Percentiles rank a stretch among this genome's conserved stretches.
Evolutionary conservation across 2,888 invertebrate species (phyloP).

Genomic region (Drosophila basisetae): DNA sequence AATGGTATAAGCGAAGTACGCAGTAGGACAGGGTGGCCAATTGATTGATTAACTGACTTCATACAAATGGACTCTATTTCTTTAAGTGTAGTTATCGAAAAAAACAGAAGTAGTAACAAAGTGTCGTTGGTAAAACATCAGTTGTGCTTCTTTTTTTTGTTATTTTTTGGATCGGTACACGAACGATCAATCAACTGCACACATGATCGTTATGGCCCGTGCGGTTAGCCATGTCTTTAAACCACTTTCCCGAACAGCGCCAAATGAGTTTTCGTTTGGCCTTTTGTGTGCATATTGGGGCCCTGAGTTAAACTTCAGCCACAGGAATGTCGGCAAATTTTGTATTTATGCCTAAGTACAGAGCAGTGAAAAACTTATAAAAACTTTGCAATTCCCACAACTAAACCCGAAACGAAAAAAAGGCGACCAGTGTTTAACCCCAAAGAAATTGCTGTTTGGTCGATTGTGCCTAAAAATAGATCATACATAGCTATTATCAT

Average conservation of each 20-base stretch:
- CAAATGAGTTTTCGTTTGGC: conserved; percentile 42
- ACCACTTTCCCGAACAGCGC: conserved; percentile 52
- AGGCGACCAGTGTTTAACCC: conserved; percentile 56
- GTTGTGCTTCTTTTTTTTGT: conserved; percentile 4
- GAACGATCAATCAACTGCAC: conserved; percentile 70
- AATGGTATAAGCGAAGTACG: not conserved
- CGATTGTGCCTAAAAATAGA: conserved; percentile 59
- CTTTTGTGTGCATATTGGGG: conserved; percentile 33
- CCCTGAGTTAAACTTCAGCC: conserved; percentile 25
- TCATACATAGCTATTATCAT: conserved; percentile 41
- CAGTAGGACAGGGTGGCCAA: not conserved
- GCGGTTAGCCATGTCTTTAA: conserved; percentile 62
- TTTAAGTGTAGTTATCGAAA: conserved; percentile 23
- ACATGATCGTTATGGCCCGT: conserved; percentile 37
- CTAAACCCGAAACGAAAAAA: conserved; percentile 19
- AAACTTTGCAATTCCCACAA: conserved; percentile 52
- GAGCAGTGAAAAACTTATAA: conserved; percentile 17
- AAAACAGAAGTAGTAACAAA: conserved; percentile 29
- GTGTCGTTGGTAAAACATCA: conserved; percentile 41
- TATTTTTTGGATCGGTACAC: conserved; percentile 43
- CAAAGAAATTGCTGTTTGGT: conserved; percentile 23
- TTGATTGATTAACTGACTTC: not conserved
- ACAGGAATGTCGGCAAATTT: conserved; percentile 68
- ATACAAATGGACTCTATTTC: not conserved
- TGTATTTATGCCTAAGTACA: conserved; percentile 48